Conservation (phyloP, 2,888 invertebrate genomes). For the Candidula unifasciata region DNA sequence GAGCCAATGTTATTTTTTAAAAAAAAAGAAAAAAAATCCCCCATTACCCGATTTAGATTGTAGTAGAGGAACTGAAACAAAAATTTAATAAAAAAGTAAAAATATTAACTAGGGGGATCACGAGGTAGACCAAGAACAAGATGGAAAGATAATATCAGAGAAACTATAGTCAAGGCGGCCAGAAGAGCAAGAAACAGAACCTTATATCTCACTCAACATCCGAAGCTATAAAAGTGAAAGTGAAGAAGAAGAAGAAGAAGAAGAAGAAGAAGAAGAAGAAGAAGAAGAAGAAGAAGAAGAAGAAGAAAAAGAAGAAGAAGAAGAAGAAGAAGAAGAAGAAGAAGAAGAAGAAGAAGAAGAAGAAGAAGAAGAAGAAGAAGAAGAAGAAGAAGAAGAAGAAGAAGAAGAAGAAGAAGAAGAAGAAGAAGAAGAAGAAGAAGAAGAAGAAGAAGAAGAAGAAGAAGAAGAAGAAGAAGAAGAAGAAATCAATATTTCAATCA, state of each 20-base stretch:
- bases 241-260: conserved; percentile 12
- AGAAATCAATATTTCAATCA: conserved; percentile 26
- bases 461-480: conserved; percentile 8
- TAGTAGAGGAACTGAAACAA: too few relatives aligned
- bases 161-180: too few relatives aligned
- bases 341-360: conserved; percentile 21
- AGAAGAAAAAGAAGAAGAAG: neutral
- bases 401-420: conserved; percentile 12
- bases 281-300: neutral
- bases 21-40: too few relatives aligned
- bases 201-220: neutral
- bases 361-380: conserved; percentile 22
- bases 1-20: too few relatives aligned
- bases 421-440: neutral
- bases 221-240: too few relatives aligned
- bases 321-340: conserved; percentile 9
- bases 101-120: too few relatives aligned
- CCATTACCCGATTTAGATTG: too few relatives aligned
- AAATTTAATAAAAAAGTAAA: too few relatives aligned
- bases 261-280: neutral
- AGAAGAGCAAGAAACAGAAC: too few relatives aligned
- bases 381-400: conserved; percentile 12
- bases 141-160: too few relatives aligned
- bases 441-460: neutral
- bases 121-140: too few relatives aligned